Base-by-base conservation (phyloP, 2,888 invertebrate genomes). In the Thumatha senex region DNA sequence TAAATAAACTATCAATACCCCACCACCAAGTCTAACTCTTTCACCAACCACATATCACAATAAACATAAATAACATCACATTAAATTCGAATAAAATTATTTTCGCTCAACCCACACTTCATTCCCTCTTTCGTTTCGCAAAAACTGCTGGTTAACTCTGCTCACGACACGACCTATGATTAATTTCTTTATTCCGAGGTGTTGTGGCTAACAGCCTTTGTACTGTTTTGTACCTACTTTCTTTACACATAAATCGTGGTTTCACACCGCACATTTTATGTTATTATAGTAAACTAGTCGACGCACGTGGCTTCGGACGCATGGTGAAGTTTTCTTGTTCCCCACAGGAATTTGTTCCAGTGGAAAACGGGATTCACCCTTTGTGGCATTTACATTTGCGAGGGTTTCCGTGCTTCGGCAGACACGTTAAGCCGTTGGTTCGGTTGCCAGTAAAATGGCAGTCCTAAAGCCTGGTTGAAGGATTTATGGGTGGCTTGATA, bases 141-240 rank as follows among this genome's bases (percentile, higher is more conserved):
- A 38, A 35, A 47, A 47, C 51, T 40, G 36, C 36, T 43, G 67
- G 67, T 58, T 67, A 69, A 67, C 67, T 70, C 47, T 61, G 44
- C 35, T 61, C 58, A 62, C 54, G 48, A 58, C n/a, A n/a, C n/a
- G n/a, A n/a, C 58, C 70, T 61, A 67, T 70, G 66, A 74, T 74
- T 71, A 71, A 74, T 74, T 71, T 68, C 65, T 72, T 71, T 70
- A 74, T 64, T 61, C 70, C 58, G 40, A 64, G 65, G 61, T 63
- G 58, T 62, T 63, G 60, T 47, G 51, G 61, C 44, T 42, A 57
- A 49, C 58, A 61, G 36, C 67, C 62, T 63, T 52, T 68, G 56
- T 55, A 47, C 51, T 57, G 44, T 50, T 44, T 54, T 50, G 15
- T 40, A 45, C 18, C 18, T 61, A 44, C 54, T 61, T 61, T 59